A percentile compares a stretch with the other conserved stretches of the same genome.
Evolutionary conservation across 2,797 vertebrate species (phyloP).

Genomic region (Acanthornis magna): DNA sequence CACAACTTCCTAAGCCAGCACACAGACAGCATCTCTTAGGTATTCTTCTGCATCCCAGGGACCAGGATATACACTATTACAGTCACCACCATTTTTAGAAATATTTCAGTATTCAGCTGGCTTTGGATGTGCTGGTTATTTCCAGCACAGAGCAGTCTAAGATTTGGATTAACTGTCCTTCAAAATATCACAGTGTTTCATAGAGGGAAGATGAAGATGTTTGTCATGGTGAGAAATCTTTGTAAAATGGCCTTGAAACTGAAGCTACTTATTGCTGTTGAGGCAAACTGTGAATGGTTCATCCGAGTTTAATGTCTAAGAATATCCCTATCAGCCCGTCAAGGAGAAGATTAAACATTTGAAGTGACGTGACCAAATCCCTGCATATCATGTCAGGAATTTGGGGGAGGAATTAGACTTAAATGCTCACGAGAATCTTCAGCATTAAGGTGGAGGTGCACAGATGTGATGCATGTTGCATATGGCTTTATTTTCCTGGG

Average conservation of each 20-base stretch:
- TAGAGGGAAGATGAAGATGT: not conserved
- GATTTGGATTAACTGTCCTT: not conserved
- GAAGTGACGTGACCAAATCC: not conserved
- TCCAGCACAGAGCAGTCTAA: not conserved
- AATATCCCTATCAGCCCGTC: not conserved
- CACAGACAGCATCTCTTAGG: not conserved
- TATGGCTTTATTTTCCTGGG: not conserved
- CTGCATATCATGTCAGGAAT: not conserved
- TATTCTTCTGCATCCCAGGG: not conserved
- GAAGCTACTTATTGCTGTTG: not conserved
- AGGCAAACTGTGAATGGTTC: not conserved
- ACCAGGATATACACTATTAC: not conserved
- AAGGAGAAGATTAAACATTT: slow-evolving; percentile 1
- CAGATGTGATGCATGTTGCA: not conserved
- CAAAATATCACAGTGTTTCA: not conserved
- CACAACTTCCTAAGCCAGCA: not conserved
- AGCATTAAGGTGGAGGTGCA: not conserved
- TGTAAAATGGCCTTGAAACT: not conserved
- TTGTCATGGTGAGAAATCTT: not conserved
- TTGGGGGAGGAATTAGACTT: not conserved
- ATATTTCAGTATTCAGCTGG: not conserved
- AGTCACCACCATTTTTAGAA: not conserved
- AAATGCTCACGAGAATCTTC: not conserved
- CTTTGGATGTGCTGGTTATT: not conserved
- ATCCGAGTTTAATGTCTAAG: not conserved